These are phyloP conservation scores for Promerops cafer DNA, from an alignment of 2,113 vertebrate genomes.

Conservation along the genomic window DNA sequence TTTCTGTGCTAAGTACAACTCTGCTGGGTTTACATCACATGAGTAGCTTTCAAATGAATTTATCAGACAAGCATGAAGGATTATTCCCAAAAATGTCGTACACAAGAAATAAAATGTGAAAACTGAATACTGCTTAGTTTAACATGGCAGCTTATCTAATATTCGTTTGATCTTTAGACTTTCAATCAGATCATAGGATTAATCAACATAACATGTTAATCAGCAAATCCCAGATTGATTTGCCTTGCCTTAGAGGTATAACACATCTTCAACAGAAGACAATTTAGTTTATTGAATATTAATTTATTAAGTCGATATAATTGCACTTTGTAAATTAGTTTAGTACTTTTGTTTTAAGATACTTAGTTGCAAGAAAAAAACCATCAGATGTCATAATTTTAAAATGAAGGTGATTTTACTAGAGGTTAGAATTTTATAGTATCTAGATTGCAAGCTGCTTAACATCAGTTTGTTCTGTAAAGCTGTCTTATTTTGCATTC, in stretches of 20 bases:
- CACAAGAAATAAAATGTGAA: conserved; percentile 17
- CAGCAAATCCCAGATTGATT: conserved; percentile 23
- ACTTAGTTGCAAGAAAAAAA: neutral
- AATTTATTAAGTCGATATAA: conserved; percentile 40
- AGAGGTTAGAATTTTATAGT: neutral
- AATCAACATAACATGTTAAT: conserved; percentile 60
- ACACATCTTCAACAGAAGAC: neutral
- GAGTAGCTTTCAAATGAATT: conserved; percentile 19
- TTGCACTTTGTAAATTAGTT: conserved; percentile 24
- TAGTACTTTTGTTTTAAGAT: neutral
- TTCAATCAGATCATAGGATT: conserved; percentile 54
- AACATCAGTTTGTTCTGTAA: conserved; percentile 10
- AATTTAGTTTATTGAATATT: conserved; percentile 26
- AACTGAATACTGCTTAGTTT: conserved; percentile 14
- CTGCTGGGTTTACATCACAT: neutral
- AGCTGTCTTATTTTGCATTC: conserved; percentile 33
- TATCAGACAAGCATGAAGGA: conserved; percentile 17
- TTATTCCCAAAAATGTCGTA: neutral
- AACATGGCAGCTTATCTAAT: conserved; percentile 53
- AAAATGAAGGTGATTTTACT: conserved; percentile 2
- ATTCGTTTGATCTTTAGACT: conserved; percentile 35
- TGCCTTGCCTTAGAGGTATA: neutral
- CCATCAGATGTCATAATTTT: neutral
- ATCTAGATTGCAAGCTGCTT: neutral
- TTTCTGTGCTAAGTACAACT: neutral